Evolutionary conservation across 2,888 invertebrate genomes (phyloP).

Genomic region (Prenolepis imparis): DNA sequence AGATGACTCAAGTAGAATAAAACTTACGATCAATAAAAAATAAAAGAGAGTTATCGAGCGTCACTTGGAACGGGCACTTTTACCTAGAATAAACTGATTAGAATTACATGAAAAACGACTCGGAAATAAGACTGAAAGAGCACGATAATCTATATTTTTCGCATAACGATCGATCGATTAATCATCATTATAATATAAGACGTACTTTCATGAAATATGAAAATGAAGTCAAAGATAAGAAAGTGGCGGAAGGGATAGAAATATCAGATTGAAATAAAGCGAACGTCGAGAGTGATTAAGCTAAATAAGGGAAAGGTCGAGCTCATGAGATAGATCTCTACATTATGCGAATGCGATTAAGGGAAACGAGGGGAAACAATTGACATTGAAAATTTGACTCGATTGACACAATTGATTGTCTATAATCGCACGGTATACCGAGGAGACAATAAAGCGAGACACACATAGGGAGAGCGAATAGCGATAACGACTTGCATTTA

Average conservation of each 20-base stretch:
- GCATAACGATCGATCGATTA: conserved; percentile 3
- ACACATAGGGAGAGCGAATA: neutral
- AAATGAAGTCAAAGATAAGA: conserved; percentile 2
- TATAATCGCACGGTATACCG: neutral
- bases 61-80: conserved; percentile 24
- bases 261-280: conserved; percentile 23
- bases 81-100: neutral
- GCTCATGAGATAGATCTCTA: neutral
- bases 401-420: conserved; percentile 33
- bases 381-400: neutral
- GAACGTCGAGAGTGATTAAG: conserved; percentile 1
- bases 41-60: neutral
- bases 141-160: neutral
- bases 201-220: neutral
- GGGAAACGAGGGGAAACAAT: neutral
- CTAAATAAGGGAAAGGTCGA: neutral
- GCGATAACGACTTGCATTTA: conserved; percentile 40
- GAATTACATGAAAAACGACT: neutral
- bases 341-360: neutral
- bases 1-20: conserved; percentile 27
- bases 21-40: conserved; percentile 32
- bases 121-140: neutral
- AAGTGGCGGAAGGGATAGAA: neutral
- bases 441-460: conserved; percentile 28
- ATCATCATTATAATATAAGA: conserved; percentile 12